Conservation (phyloP, 1,140 invertebrate species). For the Leptopilina boulardi region DNA sequence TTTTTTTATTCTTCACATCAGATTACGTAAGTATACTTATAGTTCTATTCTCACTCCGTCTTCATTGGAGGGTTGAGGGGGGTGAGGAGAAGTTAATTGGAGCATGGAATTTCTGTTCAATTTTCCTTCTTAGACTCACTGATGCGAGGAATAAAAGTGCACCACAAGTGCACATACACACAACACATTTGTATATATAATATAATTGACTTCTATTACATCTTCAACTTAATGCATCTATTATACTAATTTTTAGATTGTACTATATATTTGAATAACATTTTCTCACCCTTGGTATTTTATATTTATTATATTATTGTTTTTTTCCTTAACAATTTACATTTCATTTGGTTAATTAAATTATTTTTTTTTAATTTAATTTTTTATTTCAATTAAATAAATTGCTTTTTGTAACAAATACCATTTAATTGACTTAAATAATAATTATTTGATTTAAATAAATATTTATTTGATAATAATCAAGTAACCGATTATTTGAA, state of each 20-base stretch:
- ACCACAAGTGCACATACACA: background rate
- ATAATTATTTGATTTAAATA: no score
- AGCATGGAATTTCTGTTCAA: slow-evolving; percentile 26
- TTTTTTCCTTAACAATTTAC: background rate
- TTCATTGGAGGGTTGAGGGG: background rate
- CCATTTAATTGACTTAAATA: no score
- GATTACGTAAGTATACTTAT: slow-evolving; percentile 1
- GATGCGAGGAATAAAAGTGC: background rate
- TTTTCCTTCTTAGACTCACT: slow-evolving; percentile 3
- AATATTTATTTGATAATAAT: no score
- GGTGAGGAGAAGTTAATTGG: background rate
- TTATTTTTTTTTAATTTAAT: background rate
- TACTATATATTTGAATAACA: background rate
- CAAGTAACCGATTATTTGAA: no score
- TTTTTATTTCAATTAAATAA: no score
- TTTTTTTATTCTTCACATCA: background rate
- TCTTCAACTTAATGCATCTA: background rate
- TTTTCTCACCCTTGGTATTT: slow-evolving; percentile 10
- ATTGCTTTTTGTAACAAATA: no score
- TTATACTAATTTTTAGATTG: background rate
- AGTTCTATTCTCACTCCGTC: slow-evolving; percentile 12
- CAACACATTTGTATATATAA: no score
- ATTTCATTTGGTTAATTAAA: background rate
- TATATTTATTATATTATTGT: background rate
- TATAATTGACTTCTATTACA: slow-evolving; percentile 4